These are phyloP conservation scores for Mycalesis mineus DNA, from an alignment of 2,888 invertebrate genomes.

Conservation along the genomic window DNA sequence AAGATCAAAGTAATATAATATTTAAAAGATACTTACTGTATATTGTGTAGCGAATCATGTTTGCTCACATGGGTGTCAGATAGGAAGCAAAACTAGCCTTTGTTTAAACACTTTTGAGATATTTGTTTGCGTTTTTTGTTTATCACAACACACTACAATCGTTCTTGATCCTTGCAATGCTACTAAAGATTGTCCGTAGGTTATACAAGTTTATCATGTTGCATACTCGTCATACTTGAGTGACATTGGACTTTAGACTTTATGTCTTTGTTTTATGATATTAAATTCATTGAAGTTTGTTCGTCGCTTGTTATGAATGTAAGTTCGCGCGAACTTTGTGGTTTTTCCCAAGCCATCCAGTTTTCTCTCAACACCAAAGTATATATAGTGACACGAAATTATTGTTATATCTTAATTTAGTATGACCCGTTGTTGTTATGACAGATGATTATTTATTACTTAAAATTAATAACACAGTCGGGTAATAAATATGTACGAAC, in stretches of 20 bases:
- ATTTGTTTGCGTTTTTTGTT: background rate
- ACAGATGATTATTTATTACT: too few relatives aligned
- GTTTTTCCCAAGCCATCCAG: constrained; percentile 41
- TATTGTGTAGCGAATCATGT: constrained; percentile 10
- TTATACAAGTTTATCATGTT: constrained; percentile 22
- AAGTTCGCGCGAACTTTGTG: constrained; percentile 25
- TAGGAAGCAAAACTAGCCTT: background rate
- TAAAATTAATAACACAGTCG: too few relatives aligned
- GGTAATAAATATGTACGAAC: too few relatives aligned
- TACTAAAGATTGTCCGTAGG: constrained; percentile 24
- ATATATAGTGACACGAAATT: background rate
- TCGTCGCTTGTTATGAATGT: constrained; percentile 10
- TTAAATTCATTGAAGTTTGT: background rate
- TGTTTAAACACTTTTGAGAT: background rate
- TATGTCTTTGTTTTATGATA: background rate
- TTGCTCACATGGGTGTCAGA: background rate
- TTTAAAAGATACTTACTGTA: constrained; percentile 14
- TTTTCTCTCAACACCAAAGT: constrained; percentile 25
- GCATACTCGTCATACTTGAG: constrained; percentile 1
- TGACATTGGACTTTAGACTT: constrained; percentile 3
- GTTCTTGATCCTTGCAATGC: constrained; percentile 11
- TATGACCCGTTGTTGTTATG: background rate
- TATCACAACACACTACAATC: constrained; percentile 12
- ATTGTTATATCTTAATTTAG: constrained; percentile 27
- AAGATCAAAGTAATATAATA: background rate